Conservation (phyloP, 2,797 vertebrate species). For the Acanthornis magna region DNA sequence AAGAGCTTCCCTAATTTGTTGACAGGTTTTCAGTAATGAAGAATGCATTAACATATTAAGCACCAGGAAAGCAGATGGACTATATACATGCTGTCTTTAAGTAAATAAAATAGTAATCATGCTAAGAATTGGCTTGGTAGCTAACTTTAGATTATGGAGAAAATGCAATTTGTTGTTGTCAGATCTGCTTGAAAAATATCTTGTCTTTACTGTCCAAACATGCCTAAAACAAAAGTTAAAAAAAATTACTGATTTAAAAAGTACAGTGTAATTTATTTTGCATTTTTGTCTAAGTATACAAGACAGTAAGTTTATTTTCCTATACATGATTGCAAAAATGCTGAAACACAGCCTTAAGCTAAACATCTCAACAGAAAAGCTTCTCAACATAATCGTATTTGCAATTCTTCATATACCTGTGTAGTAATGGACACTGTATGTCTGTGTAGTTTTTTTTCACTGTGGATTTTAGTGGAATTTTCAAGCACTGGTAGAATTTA, state of each 20-base stretch:
- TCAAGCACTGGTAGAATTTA: neutral
- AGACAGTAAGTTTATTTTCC: neutral
- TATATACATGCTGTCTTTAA: neutral
- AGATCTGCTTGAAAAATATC: neutral
- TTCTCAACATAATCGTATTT: neutral
- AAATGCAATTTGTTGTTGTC: neutral
- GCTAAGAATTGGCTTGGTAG: neutral
- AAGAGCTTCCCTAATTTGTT: neutral
- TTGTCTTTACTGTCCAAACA: neutral
- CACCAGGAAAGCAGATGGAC: neutral
- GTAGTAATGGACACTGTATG: neutral
- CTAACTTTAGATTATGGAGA: neutral
- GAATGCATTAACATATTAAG: neutral
- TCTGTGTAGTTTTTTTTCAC: neutral
- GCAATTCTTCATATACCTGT: neutral
- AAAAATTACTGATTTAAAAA: neutral
- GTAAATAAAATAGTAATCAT: neutral
- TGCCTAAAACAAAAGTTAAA: neutral
- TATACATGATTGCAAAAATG: neutral
- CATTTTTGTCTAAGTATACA: neutral
- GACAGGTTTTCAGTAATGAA: neutral
- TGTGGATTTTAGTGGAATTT: neutral
- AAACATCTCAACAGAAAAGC: neutral
- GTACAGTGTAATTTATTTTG: neutral
- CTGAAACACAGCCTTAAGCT: neutral